Percentiles rank a stretch among this genome's conserved stretches.
phyloP scores from a whole-genome alignment of 2,888 invertebrate species.

The Drosophila koepferae region DNA sequence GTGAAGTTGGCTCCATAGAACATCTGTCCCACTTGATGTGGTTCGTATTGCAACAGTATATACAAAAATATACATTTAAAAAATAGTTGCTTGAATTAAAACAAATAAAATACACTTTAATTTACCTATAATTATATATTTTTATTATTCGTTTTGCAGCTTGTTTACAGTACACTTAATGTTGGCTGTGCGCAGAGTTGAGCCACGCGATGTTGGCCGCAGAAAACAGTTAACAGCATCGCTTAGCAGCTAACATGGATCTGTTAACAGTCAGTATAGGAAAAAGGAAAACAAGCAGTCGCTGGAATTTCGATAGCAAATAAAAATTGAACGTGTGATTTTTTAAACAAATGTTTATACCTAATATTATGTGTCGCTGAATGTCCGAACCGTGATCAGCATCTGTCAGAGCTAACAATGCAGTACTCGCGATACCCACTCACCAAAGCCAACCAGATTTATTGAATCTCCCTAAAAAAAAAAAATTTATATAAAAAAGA shows the following conservation, averaged over 20 bases:
- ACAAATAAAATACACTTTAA: constrained; percentile 21
- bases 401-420: constrained; percentile 44
- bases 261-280: constrained; percentile 5
- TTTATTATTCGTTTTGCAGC: neutral
- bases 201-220: neutral
- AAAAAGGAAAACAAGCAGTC: constrained; percentile 55
- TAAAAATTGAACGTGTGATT: constrained; percentile 61
- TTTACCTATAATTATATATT: neutral
- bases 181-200: constrained; percentile 3
- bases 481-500: constrained; percentile 5
- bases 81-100: constrained; percentile 30
- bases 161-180: neutral
- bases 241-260: neutral
- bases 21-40: neutral
- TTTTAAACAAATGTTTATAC: constrained; percentile 57
- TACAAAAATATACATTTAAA: neutral
- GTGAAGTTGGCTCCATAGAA: constrained; percentile 36
- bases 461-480: constrained; percentile 38
- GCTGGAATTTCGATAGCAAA: constrained; percentile 56
- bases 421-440: constrained; percentile 38
- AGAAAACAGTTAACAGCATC: neutral
- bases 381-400: constrained; percentile 27
- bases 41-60: neutral
- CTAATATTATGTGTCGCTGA: constrained; percentile 60
- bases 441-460: constrained; percentile 33